Evolutionary conservation across 2,888 invertebrate species (phyloP).

Genomic region (Iselma pallidipennis): DNA sequence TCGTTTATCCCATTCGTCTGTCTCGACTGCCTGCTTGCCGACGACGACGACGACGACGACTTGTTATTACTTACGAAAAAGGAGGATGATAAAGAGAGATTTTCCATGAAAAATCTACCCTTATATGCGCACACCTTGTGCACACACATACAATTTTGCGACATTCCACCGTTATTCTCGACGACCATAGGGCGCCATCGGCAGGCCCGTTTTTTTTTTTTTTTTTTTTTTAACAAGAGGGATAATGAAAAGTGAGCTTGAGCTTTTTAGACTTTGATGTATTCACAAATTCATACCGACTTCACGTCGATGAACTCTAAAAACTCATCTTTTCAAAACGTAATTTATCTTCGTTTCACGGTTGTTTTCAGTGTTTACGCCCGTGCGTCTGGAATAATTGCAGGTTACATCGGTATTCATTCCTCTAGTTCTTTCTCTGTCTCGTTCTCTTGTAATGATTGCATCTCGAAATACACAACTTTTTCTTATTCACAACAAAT

Average conservation of each 20-base stretch:
- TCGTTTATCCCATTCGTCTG: conserved; percentile 50
- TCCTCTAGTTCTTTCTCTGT: conserved; percentile 6
- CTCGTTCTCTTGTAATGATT: neutral
- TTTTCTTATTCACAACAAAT: neutral
- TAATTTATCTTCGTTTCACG: conserved; percentile 57
- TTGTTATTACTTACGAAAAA: conserved; percentile 42
- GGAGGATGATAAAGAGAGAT: conserved; percentile 41
- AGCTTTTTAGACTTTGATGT: conserved; percentile 56
- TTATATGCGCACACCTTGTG: conserved; percentile 38
- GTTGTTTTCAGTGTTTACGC: conserved; percentile 50
- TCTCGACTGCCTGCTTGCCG: conserved; percentile 39
- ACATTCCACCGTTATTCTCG: conserved; percentile 21
- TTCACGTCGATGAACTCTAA: conserved; percentile 57
- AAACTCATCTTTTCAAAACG: conserved; percentile 57
- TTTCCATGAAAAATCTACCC: conserved; percentile 46
- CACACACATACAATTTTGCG: conserved; percentile 24
- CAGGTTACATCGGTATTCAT: conserved; percentile 40
- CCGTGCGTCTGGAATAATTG: conserved; percentile 48
- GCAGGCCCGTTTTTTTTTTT: conserved; percentile 18
- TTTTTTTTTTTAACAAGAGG: conserved; percentile 25
- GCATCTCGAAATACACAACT: neutral
- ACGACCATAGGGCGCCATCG: conserved; percentile 46
- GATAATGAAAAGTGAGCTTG: conserved; percentile 56
- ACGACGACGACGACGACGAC: conserved; percentile 30
- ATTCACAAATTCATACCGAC: conserved; percentile 57